Evolutionary conservation across 2,113 vertebrate species (phyloP), one percentile per base, ranked within the genome.

Genomic region (Craseonycteris thonglongyai): DNA sequence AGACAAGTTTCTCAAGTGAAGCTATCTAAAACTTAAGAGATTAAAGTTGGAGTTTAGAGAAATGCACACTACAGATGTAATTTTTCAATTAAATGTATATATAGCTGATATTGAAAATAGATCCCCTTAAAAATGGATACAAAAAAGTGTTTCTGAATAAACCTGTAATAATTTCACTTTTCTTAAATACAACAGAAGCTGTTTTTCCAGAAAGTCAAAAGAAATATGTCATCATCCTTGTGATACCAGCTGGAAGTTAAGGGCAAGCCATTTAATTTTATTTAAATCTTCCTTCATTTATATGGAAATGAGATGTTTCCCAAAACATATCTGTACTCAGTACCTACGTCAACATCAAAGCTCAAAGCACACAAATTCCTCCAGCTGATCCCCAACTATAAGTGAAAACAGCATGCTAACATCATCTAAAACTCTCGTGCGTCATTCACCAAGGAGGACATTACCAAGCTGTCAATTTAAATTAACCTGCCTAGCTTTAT

Each of bases 401-500:
- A 96, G 96, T 88, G 91, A 97, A 96, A 94, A 96, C 1, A 86
- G 88, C 35, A 86, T 38, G 85, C 76, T 92, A 51, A 28, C 54
- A 18, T 97, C 97, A 91, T 45, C 93, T 40, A 90, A 83, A 95
- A 69, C 13, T 89, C 45, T 51, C 88, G 93, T 96, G 97, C 92
- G 81, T 98, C 98, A 98, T 89, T 83, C 91, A 93, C 69, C 71
- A 92, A 98, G 96, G 87, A 97, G 94, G 90, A 97, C 75, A 63
- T 97, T 91, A 97, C 16, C 2, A 80, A 83, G 87, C 65, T 97
- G 90, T 91, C 96, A 58, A 75, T 88, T 97, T 95, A 98, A 97
- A 98, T 98, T 98, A 98, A 98, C 98, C 98, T 98, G 97, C 96
- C 93, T 33, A 28, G 85, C 88, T 97, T 97, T 98, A 97, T 84